Evolutionary conservation across 2,888 invertebrate genomes (phyloP), one percentile per base, ranked within the genome.

Genomic region (Athetis lepigone): DNA sequence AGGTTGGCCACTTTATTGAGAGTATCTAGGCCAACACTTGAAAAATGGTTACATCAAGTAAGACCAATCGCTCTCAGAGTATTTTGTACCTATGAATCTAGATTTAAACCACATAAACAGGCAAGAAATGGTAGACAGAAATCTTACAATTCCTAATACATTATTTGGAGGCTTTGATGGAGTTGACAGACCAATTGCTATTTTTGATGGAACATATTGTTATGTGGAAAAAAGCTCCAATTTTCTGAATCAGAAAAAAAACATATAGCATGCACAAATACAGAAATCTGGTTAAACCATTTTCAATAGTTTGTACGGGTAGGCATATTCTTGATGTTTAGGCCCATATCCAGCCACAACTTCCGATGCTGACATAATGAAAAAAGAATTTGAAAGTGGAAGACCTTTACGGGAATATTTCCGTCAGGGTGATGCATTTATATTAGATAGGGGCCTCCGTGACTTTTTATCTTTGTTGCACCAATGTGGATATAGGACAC

Each of bases 1-100:
- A n/a, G n/a, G n/a, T n/a, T n/a, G n/a, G n/a, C n/a, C n/a, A n/a
- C n/a, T n/a, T n/a, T n/a, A n/a, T n/a, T n/a, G n/a, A n/a, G n/a
- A n/a, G n/a, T n/a, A n/a, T n/a, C n/a, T n/a, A n/a, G n/a, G n/a
- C n/a, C n/a, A n/a, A n/a, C n/a, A n/a, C n/a, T n/a, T n/a, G n/a
- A n/a, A n/a, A n/a, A n/a, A n/a, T n/a, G n/a, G 40, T 40, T 40
- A 19, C 40, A 40, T 19, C 40, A 40, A 40, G 40, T 40, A 18
- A 40, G 40, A 40, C n/a, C 27, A 46, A 27, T 27, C n/a, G 25
- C 52, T 52, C 13, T 19, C 18, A 27, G 27, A 42, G 19, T 16
- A 52, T 29, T 52, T 42, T 52, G 42, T 52, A 27, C 52, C 52
- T 27, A 52, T 18, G n/a, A 21, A 52, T 27, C 23, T 52, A 27